phyloP scores from a whole-genome alignment of 1,140 invertebrate species.

The Bombus consobrinus region DNA sequence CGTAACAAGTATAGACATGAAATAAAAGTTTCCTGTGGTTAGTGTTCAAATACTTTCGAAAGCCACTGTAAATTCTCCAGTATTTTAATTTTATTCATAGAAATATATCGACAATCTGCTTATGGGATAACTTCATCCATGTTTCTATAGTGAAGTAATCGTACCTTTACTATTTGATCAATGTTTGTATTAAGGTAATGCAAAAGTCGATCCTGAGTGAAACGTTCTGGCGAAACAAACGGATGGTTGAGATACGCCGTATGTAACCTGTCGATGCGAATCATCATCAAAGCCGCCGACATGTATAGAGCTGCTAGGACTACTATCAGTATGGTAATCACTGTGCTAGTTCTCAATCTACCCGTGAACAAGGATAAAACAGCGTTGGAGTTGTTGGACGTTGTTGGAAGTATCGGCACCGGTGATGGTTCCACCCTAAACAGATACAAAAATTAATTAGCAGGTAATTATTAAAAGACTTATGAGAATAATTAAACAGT shows the following conservation, averaged over 20 bases:
- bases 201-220: slow-evolving; percentile 78
- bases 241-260: slow-evolving; percentile 80
- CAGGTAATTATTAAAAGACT: neutral
- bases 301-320: slow-evolving; percentile 76
- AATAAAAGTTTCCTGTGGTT: no score
- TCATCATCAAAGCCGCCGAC: slow-evolving; percentile 80
- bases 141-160: neutral
- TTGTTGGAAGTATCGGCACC: slow-evolving; percentile 33
- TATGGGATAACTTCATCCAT: no score
- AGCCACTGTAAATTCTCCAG: no score
- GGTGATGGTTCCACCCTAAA: slow-evolving; percentile 47
- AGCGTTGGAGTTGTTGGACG: slow-evolving; percentile 27
- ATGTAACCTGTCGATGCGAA: slow-evolving; percentile 79
- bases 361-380: slow-evolving; percentile 56
- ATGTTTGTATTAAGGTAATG: slow-evolving; percentile 80
- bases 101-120: no score
- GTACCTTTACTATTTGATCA: slow-evolving; percentile 80
- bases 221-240: slow-evolving; percentile 76
- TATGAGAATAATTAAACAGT: neutral
- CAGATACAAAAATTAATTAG: neutral
- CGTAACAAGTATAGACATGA: no score
- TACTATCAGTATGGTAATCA: slow-evolving; percentile 71
- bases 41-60: no score
- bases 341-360: slow-evolving; percentile 68
- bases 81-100: no score